Conservation (phyloP, 2,113 vertebrate genomes). For the Chionis minor region DNA sequence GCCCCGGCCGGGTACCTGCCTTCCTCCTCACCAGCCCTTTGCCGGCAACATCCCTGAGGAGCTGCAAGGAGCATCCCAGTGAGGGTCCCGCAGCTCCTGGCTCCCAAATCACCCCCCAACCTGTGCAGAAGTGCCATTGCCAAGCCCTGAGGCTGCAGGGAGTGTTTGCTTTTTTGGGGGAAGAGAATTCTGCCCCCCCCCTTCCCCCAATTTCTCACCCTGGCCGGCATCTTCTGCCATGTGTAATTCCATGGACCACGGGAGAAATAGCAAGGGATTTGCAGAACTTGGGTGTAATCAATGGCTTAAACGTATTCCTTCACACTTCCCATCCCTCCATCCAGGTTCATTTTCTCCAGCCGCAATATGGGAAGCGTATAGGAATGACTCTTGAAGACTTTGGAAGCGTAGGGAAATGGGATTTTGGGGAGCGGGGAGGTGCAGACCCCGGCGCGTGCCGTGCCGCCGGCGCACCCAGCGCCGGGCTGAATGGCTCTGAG, state of each 20-base stretch:
- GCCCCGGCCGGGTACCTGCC: neutral
- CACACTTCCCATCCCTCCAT: neutral
- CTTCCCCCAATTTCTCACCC: neutral
- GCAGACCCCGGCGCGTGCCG: accelerated
- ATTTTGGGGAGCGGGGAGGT: neutral
- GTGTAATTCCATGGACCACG: accelerated
- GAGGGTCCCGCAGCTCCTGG: neutral
- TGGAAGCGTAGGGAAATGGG: accelerated
- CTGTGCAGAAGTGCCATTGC: accelerated
- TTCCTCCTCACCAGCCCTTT: neutral
- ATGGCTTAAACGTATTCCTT: neutral
- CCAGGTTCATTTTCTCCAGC: neutral
- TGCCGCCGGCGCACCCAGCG: neutral
- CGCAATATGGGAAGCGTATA: accelerated
- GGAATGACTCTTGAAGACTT: accelerated
- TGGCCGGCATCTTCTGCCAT: neutral
- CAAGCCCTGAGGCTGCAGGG: neutral
- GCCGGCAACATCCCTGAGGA: neutral
- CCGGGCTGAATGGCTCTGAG: neutral
- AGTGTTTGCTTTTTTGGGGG: neutral
- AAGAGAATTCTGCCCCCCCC: neutral
- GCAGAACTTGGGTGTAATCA: neutral
- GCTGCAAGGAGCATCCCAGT: neutral
- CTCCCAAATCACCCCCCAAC: neutral
- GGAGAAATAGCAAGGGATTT: neutral